Evolutionary conservation across 2,888 invertebrate genomes (phyloP), one percentile per base, ranked within the genome.

Genomic region (Camponotus fellah): DNA sequence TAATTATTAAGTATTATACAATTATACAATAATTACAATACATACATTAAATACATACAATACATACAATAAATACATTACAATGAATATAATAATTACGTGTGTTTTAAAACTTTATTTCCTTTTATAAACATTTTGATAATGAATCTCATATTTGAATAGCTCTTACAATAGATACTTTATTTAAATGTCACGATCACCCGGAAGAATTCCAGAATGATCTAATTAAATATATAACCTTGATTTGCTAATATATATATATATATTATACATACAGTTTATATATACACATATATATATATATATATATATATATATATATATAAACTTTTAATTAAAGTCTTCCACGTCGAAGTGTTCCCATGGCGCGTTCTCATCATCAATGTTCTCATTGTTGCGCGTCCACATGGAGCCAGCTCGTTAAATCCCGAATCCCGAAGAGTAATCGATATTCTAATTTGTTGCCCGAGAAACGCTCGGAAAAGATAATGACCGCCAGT

Each of bases 281-380:
- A 26, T 26, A 26, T 26, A 26, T 26, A 64, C 43, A 53, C 26
- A 21, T 6, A 26, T 26, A 26, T 26, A 26, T 26, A 64, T 58
- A 53, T 40, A 21, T 6, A 26, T 26, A 26, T 26, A 26, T 26
- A 64, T 58, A 53, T 40, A 21, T 6, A n/a, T 37, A 58, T 68
- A 21, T 14, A 40, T 58, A 79, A 58, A 79, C 43, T 9, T 26
- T 79, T 79, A 60, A 79, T 49, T 21, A 69, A 58, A 43, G 46
- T 69, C 17, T 69, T 68, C 43, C 46, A 69, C 21, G 5, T 49
- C 68, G 21, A 14, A 32, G 21, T 34, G 21, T 65, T 65, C 21
- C 26, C 65, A 49, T 49, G 17, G 17, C 34, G 17, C 43, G 32
- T 66, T 60, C n/a, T 53, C n/a, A 53, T 53, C 53, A n/a, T 53